These are phyloP conservation scores for Ferrisia virgata DNA, from an alignment of 2,888 invertebrate genomes.

Conservation along the genomic window DNA sequence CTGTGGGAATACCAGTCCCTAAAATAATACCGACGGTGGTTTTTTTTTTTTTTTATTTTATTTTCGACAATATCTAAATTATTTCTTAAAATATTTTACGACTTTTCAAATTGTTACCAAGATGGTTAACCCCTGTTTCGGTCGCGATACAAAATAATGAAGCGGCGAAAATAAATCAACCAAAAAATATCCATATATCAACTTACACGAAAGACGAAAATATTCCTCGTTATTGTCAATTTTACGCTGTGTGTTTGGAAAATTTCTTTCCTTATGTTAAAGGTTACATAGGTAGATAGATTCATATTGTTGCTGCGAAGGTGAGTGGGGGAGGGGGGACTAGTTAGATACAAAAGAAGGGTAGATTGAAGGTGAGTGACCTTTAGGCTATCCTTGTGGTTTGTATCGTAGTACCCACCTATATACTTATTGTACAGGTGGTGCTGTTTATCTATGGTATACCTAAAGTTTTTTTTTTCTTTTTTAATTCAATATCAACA, in stretches of 20 bases:
- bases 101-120: not conserved
- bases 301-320: no score
- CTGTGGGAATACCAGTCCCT: not conserved
- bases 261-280: no score
- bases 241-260: not conserved
- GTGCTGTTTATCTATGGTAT: not conserved
- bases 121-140: not conserved
- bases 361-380: no score
- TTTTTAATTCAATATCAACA: constrained; percentile 2
- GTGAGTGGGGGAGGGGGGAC: no score
- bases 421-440: no score
- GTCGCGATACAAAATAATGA: no score
- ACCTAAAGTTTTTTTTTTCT: not conserved
- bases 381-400: no score
- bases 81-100: constrained; percentile 14
- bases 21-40: not conserved
- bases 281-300: no score
- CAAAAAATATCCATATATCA: not conserved
- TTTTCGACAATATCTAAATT: not conserved
- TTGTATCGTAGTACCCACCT: no score
- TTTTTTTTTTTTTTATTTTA: no score
- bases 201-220: not conserved
- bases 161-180: no score
- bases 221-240: not conserved
- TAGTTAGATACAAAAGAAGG: no score